Conservation (phyloP, 2,113 vertebrate genomes). For the Symphodus melops region DNA sequence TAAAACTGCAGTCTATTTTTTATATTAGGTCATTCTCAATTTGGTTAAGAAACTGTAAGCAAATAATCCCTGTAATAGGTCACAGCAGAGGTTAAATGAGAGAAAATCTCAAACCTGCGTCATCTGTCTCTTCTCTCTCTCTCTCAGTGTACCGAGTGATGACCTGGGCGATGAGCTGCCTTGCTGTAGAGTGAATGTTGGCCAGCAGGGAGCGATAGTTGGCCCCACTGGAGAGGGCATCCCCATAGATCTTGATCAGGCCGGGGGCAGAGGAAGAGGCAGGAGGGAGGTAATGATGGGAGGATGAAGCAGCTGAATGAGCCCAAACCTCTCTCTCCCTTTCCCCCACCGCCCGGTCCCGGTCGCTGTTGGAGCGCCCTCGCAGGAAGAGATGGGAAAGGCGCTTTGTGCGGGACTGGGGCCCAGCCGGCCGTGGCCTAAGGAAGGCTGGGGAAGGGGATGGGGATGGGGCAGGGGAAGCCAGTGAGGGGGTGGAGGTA, state of each 20-base stretch:
- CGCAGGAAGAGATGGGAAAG: conserved; percentile 92
- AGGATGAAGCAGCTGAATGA: conserved; percentile 83
- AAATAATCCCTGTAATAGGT: conserved; percentile 54
- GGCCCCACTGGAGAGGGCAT: conserved; percentile 84
- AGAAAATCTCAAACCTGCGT: conserved; percentile 73
- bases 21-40: conserved; percentile 56
- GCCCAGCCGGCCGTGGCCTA: conserved; percentile 78
- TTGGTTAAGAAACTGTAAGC: conserved; percentile 21
- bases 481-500: conserved; percentile 81
- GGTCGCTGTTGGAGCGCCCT: conserved; percentile 84
- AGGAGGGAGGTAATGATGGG: conserved; percentile 84
- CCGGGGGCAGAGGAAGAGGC: conserved; percentile 84
- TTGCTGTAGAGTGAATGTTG: conserved; percentile 81
- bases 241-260: conserved; percentile 86
- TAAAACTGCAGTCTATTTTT: conserved; percentile 58
- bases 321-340: conserved; percentile 87
- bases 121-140: conserved; percentile 82
- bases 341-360: conserved; percentile 81
- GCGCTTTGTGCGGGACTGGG: conserved; percentile 88
- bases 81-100: conserved; percentile 43
- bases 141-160: conserved; percentile 86
- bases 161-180: conserved; percentile 85
- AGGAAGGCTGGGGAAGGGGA: conserved; percentile 83
- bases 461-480: conserved; percentile 78
- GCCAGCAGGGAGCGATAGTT: conserved; percentile 87